These are phyloP conservation scores for Empidonax alnorum DNA, from an alignment of 2,113 vertebrate genomes.

Conservation along the genomic window DNA sequence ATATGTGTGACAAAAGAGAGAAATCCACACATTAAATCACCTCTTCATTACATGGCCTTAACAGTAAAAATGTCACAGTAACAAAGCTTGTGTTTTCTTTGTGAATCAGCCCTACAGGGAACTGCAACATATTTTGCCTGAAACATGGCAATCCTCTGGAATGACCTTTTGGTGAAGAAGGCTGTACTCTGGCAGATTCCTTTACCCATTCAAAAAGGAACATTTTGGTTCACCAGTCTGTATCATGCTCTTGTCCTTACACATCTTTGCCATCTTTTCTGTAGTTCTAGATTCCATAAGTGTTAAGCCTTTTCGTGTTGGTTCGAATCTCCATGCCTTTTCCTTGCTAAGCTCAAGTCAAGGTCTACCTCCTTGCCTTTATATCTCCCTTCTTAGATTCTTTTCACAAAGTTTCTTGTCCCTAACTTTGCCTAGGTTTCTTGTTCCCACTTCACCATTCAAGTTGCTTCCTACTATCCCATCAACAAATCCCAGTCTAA, in stretches of 20 bases:
- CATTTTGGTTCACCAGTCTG: background rate
- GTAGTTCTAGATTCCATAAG: background rate
- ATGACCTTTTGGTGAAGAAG: background rate
- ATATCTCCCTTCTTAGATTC: background rate
- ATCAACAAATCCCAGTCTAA: too few species aligned
- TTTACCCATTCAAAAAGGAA: background rate
- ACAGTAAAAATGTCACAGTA: background rate
- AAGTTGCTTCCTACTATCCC: background rate
- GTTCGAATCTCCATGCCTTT: background rate
- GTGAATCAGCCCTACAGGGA: background rate
- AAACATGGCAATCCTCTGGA: background rate
- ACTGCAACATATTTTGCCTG: background rate
- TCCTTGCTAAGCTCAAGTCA: background rate
- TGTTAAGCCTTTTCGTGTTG: background rate
- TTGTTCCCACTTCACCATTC: background rate
- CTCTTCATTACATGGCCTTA: background rate
- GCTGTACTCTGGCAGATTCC: background rate
- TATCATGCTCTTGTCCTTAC: background rate
- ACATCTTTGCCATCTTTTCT: background rate
- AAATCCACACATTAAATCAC: background rate
- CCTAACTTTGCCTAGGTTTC: background rate
- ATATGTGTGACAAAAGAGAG: fast-evolving
- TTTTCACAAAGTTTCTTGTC: background rate
- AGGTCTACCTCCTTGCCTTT: background rate
- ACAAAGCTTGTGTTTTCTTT: background rate